Percentiles rank a stretch among this genome's conserved stretches.
These are phyloP conservation scores for Choreutis nemorana DNA, from an alignment of 2,888 invertebrate genomes.

Conservation along the genomic window DNA sequence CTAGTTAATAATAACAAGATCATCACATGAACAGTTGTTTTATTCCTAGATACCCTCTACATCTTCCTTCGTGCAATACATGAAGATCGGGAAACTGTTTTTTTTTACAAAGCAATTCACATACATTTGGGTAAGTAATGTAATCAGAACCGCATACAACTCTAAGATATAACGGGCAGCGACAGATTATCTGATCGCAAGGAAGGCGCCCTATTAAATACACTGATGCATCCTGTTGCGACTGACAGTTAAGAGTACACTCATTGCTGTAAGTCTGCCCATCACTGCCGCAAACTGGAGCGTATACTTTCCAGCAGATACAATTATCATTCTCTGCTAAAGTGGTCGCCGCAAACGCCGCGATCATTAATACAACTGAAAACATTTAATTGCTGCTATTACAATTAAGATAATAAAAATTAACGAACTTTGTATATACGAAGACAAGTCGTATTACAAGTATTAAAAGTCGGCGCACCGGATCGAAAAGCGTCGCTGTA, in stretches of 20 bases:
- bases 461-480: no score
- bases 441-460: no score
- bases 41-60: no score
- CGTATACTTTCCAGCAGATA: constrained; percentile 16
- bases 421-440: no score
- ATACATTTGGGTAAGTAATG: constrained; percentile 72
- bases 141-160: constrained; percentile 75
- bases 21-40: no score
- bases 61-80: background rate
- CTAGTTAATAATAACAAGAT: no score
- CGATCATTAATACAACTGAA: constrained; percentile 5
- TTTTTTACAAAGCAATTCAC: constrained; percentile 62
- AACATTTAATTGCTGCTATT: background rate
- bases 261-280: constrained; percentile 22
- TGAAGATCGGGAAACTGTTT: background rate
- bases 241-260: constrained; percentile 17
- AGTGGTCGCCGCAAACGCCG: no score
- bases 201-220: no score
- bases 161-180: constrained; percentile 17
- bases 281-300: constrained; percentile 24
- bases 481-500: no score
- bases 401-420: no score
- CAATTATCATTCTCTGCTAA: constrained; percentile 9
- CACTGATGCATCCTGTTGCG: no score
- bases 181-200: no score